phyloP scores from a whole-genome alignment of 2,888 invertebrate genomes.

The Anoplius nigerrimus region DNA sequence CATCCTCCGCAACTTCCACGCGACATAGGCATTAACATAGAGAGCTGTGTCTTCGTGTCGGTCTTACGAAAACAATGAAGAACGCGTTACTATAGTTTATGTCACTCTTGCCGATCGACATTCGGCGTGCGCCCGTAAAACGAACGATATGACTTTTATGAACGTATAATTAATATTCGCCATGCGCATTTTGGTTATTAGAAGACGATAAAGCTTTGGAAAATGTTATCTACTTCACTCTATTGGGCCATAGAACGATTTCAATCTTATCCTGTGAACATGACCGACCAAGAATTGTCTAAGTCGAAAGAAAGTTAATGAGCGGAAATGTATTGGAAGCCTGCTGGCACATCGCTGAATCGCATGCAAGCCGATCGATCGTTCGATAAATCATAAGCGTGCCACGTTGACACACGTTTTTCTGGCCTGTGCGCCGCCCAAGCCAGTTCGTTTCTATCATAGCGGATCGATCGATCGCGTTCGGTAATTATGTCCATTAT shows the following conservation, averaged over 20 bases:
- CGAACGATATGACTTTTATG: too few species aligned
- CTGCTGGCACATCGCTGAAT: constrained; percentile 29
- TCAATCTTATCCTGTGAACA: background rate
- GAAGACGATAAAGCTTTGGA: too few species aligned
- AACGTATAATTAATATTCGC: too few species aligned
- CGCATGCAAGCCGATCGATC: constrained; percentile 16
- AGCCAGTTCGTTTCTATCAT: constrained; percentile 21
- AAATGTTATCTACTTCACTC: background rate
- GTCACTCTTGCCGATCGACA: constrained; percentile 17
- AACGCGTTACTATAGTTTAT: constrained; percentile 21
- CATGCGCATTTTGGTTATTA: too few species aligned
- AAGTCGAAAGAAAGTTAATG: too few species aligned
- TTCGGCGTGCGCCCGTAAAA: background rate
- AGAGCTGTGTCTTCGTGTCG: constrained; percentile 29
- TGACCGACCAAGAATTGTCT: too few species aligned
- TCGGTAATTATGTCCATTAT: constrained; percentile 60
- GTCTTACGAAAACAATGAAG: constrained; percentile 30
- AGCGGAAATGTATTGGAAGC: too few species aligned
- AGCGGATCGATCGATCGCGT: constrained; percentile 44
- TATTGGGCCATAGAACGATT: background rate
- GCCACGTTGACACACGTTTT: constrained; percentile 10
- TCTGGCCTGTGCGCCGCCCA: constrained; percentile 21
- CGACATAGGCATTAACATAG: constrained; percentile 39
- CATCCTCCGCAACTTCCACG: constrained; percentile 34
- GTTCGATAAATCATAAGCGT: constrained; percentile 41